Evolutionary conservation across 2,113 vertebrate species (phyloP), one percentile per base, ranked within the genome.

Genomic region (Noturus placidus): DNA sequence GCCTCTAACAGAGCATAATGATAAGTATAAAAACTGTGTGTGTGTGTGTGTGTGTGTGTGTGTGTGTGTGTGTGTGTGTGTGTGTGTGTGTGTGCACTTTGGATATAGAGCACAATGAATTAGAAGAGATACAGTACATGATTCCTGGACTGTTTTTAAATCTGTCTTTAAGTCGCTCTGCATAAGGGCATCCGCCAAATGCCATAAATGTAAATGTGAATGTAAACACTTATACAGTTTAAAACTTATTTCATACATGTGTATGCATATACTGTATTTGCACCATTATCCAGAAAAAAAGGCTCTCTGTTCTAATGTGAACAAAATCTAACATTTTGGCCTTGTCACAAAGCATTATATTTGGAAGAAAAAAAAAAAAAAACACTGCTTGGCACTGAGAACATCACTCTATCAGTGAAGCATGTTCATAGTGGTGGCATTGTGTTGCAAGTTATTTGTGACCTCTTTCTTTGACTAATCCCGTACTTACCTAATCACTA

Each of bases 1-100:
- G 52, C 61, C 85, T 79, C 77, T 87, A 84, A 56, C 86, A 27
- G n/a, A 81, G 54, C 22, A 72, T 82, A 56, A 74, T 27, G 74
- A 25, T 67, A 82, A 85, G 83, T 57, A 87, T 59, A 54, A 79
- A 69, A 63, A 4, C 42, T 38, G 1, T 88, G 61, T 65, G 27
- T 89, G 50, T 83, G 30, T 82, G 82, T 74, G 56, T 33, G 81
- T 46, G 67, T 87, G 81, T 82, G 50, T 67, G 14, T 67, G 35
- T 4, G 38, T 42, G 20, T 42, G 70, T 74, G 35, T 42, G 35
- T 72, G 50, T 78, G 35, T 4, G 19, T 42, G 20, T 42, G 70
- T 74, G 35, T 42, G 35, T 72, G 50, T 70, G 14, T 56, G 38
- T 5, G 38, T 13, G 22, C 19, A 27, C 13, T 2, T 59, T 81